phyloP scores from a whole-genome alignment of 2,888 invertebrate genomes.

The Diachrysia chrysitis region DNA sequence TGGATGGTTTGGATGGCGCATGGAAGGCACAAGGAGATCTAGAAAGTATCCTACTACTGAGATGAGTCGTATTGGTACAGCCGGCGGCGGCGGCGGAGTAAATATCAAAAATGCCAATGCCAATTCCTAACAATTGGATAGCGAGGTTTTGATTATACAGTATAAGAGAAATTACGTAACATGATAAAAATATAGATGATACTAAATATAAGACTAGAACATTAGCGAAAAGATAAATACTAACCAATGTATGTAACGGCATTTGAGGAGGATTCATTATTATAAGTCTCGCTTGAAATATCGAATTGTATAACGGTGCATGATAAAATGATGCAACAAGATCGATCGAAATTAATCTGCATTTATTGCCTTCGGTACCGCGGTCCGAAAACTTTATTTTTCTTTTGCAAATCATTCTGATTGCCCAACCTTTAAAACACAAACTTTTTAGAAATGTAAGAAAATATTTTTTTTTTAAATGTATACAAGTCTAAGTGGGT shows the following conservation, averaged over 20 bases:
- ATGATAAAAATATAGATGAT: background rate
- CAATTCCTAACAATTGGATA: no score
- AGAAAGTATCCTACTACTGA: no score
- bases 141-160: no score
- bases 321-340: background rate
- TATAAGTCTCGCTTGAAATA: background rate
- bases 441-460: no score
- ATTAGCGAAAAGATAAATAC: background rate
- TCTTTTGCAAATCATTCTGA: background rate
- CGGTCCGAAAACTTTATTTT: background rate
- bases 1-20: no score
- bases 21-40: no score
- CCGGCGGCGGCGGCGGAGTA: no score
- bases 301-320: constrained; percentile 1
- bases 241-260: background rate
- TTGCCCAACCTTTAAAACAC: no score
- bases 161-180: background rate
- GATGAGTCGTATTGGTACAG: no score
- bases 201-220: background rate
- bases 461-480: no score
- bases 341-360: constrained; percentile 1
- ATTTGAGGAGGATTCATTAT: background rate
- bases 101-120: no score
- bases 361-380: background rate
- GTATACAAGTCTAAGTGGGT: background rate